These are phyloP conservation scores for Gonioctena quinquepunctata DNA, from an alignment of 1,140 invertebrate species.

Conservation along the genomic window DNA sequence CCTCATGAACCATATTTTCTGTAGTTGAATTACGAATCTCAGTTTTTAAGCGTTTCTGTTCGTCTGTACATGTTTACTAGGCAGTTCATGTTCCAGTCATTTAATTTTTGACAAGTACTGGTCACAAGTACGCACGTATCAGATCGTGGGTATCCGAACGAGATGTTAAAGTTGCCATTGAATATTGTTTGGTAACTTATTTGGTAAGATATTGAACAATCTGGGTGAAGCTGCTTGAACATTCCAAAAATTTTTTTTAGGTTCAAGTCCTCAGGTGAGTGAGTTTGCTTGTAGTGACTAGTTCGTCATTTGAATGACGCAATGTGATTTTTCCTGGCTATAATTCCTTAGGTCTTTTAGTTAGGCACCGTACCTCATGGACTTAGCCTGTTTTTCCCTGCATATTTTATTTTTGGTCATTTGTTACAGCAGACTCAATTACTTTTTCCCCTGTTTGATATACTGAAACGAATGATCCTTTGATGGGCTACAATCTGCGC, in stretches of 20 bases:
- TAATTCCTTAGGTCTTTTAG: neutral
- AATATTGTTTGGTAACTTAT: constrained; percentile 20
- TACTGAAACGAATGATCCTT: too few relatives aligned
- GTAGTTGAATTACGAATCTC: neutral
- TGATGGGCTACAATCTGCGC: too few relatives aligned
- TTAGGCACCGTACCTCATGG: too few relatives aligned
- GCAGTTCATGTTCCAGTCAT: too few relatives aligned
- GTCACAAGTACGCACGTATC: constrained; percentile 22
- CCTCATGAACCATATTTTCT: neutral
- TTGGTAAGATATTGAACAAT: constrained; percentile 20
- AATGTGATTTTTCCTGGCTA: neutral
- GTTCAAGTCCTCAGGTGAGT: constrained; percentile 29
- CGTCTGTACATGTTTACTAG: neutral
- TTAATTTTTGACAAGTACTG: neutral
- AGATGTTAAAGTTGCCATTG: constrained; percentile 29
- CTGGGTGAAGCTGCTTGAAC: constrained; percentile 2
- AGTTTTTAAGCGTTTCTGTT: neutral
- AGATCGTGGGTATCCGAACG: constrained; percentile 26
- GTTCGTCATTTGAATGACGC: constrained; percentile 15
- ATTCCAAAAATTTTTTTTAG: constrained; percentile 27
- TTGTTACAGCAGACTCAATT: too few relatives aligned
- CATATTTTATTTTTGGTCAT: too few relatives aligned
- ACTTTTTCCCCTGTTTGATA: too few relatives aligned
- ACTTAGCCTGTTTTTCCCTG: too few relatives aligned
- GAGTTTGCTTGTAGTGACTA: constrained; percentile 32